phyloP scores from a whole-genome alignment of 1,140 invertebrate species.

The Drosophila oshimai region DNA sequence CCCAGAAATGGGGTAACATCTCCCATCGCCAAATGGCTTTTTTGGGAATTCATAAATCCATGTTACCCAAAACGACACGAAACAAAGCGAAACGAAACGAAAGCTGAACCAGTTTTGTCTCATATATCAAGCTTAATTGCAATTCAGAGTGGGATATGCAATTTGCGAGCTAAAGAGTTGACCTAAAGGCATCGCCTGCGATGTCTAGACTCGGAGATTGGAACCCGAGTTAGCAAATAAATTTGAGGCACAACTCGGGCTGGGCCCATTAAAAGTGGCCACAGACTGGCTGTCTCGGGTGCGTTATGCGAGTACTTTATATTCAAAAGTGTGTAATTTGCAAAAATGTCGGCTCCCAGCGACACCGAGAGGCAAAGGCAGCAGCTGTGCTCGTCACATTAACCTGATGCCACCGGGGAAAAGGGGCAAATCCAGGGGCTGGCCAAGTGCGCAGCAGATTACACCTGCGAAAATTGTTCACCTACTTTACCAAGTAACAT shows the following conservation, averaged over 20 bases:
- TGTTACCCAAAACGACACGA: conserved; percentile 17
- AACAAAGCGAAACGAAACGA: conserved; percentile 22
- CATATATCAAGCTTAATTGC: conserved; percentile 55
- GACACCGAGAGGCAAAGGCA: conserved; percentile 14
- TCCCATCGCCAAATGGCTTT: conserved; percentile 6
- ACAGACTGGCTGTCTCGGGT: conserved; percentile 55
- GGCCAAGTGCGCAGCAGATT: conserved; percentile 3
- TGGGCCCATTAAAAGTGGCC: conserved; percentile 55
- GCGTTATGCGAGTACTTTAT: conserved; percentile 72
- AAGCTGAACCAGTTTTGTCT: conserved; percentile 32
- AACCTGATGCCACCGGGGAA: conserved; percentile 48
- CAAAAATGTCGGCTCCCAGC: conserved; percentile 53
- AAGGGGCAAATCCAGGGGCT: conserved; percentile 2
- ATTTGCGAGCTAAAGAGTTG: conserved; percentile 39
- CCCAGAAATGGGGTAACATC: not conserved
- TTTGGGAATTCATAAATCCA: conserved; percentile 45
- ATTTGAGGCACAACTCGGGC: conserved; percentile 16
- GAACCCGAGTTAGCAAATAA: not conserved
- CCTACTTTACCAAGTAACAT: no score
- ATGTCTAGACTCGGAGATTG: not conserved
- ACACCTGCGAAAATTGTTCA: not conserved
- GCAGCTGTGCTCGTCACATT: conserved; percentile 75
- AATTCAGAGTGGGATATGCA: conserved; percentile 33
- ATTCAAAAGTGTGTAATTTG: conserved; percentile 80
- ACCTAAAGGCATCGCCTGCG: conserved; percentile 21